Base-by-base conservation (phyloP, 2,797 vertebrate species). In the Argyrosomus regius region DNA sequence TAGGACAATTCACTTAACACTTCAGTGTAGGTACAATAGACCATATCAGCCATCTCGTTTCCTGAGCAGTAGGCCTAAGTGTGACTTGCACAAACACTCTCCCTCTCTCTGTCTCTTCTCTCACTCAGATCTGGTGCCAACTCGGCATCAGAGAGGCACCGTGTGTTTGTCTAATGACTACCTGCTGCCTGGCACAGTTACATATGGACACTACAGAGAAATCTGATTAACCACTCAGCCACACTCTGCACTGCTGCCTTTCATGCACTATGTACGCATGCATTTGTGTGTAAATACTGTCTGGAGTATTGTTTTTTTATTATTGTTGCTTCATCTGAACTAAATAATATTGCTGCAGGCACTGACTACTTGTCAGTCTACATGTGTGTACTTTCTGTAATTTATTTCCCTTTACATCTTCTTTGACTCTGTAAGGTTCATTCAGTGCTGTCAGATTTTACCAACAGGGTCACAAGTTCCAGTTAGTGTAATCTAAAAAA, bases 151-250 rank as follows among this genome's bases (percentile, higher is more conserved):
- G 66, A 81, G 72, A 63, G 57, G 3, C 57, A 3, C 58, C 3
- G 6, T 75, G 74, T 85, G 84, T 82, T 59, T 69, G 69, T 84
- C 26, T 83, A 71, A 89, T 83, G 72, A 70, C 72, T 82, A 78
- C 85, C 87, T 83, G 84, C 84, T 78, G 87, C 58, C 64, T 79
- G 71, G 60, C 76, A 85, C 72, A 46, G 65, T 39, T 80, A 74
- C 79, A 69, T 45, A 78, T 80, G 77, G 82, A 85, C 78, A 45
- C 72, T 20, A 59, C 48, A 72, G 65, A 81, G 64, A 82, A 71
- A 82, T 77, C 35, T 68, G 81, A 86, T 81, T 65, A 80, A 76
- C 61, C 57, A 61, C 73, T 57, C 75, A 81, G 75, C 39, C 66
- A 46, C 73, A 62, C 74, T 72, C 62, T 53, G 58, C 77, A 75